A percentile compares a stretch with the other conserved stretches of the same genome.
Evolutionary conservation across 53 echinoderm and acorn worm genomes (phyloP).

Genomic region (Astropecten irregularis): DNA sequence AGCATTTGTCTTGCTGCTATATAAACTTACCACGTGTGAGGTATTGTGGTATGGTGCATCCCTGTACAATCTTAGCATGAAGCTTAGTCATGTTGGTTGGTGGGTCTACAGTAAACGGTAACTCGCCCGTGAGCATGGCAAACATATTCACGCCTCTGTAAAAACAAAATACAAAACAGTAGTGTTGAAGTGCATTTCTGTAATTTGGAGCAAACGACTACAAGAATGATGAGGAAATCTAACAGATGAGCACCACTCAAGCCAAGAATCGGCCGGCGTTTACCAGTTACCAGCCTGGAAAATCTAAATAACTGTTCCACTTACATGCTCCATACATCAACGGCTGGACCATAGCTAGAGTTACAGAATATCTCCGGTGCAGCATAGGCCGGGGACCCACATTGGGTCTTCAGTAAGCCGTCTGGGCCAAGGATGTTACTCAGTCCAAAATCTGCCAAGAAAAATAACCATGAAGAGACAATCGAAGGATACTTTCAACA

Average conservation of each 20-base stretch:
- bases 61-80: slow-evolving; percentile 76
- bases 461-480: neutral
- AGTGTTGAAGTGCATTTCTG: too few relatives aligned
- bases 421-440: slow-evolving; percentile 86
- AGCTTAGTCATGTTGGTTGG: slow-evolving; percentile 91
- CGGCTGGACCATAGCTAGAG: slow-evolving; percentile 78
- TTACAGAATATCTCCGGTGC: slow-evolving; percentile 93
- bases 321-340: slow-evolving; percentile 93
- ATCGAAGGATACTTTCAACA: neutral
- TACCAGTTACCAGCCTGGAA: too few relatives aligned
- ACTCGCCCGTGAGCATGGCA: slow-evolving; percentile 91
- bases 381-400: slow-evolving; percentile 90
- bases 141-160: slow-evolving; percentile 92
- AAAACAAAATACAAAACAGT: neutral
- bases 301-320: too few relatives aligned
- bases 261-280: too few relatives aligned
- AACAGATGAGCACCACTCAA: too few relatives aligned
- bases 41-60: slow-evolving; percentile 70
- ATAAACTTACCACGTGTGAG: slow-evolving; percentile 75
- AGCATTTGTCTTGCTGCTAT: too few relatives aligned
- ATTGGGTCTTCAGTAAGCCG: slow-evolving; percentile 81
- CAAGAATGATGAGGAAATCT: too few relatives aligned
- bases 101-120: slow-evolving; percentile 89
- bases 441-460: slow-evolving; percentile 78
- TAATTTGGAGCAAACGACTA: too few relatives aligned